These are phyloP conservation scores for Pseudomyrmex concolor DNA, from an alignment of 1,140 invertebrate genomes.

Conservation along the genomic window DNA sequence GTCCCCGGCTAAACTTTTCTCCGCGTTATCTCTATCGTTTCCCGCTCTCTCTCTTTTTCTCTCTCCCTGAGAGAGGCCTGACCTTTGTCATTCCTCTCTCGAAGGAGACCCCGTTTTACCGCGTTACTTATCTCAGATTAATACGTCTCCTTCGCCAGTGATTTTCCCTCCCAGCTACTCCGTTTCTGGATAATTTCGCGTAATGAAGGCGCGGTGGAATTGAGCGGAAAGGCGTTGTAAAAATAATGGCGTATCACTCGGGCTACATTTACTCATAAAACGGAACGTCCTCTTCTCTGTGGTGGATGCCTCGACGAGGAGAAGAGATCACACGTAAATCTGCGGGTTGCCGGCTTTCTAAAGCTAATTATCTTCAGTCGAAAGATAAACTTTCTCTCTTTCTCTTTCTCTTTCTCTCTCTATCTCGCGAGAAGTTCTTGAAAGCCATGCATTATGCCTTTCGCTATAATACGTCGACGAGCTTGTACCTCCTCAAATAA, in stretches of 20 bases:
- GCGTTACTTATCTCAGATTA: conserved; percentile 65
- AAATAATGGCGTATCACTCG: conserved; percentile 59
- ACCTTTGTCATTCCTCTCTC: conserved; percentile 34
- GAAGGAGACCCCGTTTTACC: conserved; percentile 22
- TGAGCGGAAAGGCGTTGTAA: conserved; percentile 50
- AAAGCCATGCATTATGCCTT: conserved; percentile 51
- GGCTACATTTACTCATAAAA: conserved; percentile 37
- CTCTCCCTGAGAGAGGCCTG: neutral
- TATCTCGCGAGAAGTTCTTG: conserved; percentile 26
- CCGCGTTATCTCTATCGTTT: conserved; percentile 37
- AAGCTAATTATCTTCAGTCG: conserved; percentile 50
- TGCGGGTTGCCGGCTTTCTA: conserved; percentile 8
- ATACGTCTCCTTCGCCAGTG: conserved; percentile 38
- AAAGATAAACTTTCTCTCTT: conserved; percentile 28
- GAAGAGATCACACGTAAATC: conserved; percentile 42
- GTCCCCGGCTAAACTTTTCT: conserved; percentile 19
- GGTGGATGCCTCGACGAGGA: conserved; percentile 2
- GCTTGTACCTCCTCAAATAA: conserved; percentile 44
- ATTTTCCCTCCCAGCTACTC: conserved; percentile 54
- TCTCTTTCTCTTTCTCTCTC: no score
- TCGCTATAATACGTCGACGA: conserved; percentile 46
- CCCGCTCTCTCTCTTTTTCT: neutral
- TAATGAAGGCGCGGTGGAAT: conserved; percentile 47
- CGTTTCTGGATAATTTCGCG: conserved; percentile 64
- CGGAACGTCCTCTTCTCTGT: neutral